A percentile compares a stretch with the other conserved stretches of the same genome.
These are phyloP conservation scores for Phrixothrix hirtus DNA, from an alignment of 2,888 invertebrate species.

Conservation along the genomic window DNA sequence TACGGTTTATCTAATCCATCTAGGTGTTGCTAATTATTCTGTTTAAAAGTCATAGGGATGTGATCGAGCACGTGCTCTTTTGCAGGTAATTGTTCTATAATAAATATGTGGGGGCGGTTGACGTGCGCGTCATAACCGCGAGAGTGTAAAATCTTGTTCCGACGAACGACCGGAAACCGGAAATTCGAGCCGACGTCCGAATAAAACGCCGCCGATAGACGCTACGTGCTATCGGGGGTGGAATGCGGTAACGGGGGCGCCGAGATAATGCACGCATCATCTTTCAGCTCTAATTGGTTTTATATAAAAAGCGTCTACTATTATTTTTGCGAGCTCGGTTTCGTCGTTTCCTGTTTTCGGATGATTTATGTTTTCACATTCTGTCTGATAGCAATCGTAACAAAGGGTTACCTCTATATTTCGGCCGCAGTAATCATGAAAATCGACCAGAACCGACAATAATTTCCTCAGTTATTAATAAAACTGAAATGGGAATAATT, in stretches of 20 bases:
- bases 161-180: slow-evolving; percentile 56
- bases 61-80: slow-evolving; percentile 23
- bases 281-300: slow-evolving; percentile 55
- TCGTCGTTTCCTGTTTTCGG: slow-evolving; percentile 36
- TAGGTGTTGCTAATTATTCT: slow-evolving; percentile 24
- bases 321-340: slow-evolving; percentile 45
- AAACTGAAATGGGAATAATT: background rate
- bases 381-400: slow-evolving; percentile 10
- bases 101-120: slow-evolving; percentile 39
- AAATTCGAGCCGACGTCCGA: slow-evolving; percentile 56
- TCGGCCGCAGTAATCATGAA: background rate
- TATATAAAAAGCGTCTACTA: slow-evolving; percentile 41
- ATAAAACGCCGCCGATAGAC: slow-evolving; percentile 50
- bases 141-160: slow-evolving; percentile 58
- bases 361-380: slow-evolving; percentile 29
- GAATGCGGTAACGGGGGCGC: slow-evolving; percentile 32
- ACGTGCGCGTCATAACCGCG: slow-evolving; percentile 52
- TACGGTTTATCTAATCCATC: slow-evolving; percentile 11
- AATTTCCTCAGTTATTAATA: background rate
- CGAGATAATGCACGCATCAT: slow-evolving; percentile 47
- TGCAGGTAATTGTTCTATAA: slow-evolving; percentile 33
- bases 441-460: slow-evolving; percentile 1
- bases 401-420: slow-evolving; percentile 15
- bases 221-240: slow-evolving; percentile 28
- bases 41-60: slow-evolving; percentile 24